Percentiles rank a stretch among this genome's conserved stretches.
phyloP scores from a whole-genome alignment of 2,113 vertebrate species.

The Cephalopterus ornatus region DNA sequence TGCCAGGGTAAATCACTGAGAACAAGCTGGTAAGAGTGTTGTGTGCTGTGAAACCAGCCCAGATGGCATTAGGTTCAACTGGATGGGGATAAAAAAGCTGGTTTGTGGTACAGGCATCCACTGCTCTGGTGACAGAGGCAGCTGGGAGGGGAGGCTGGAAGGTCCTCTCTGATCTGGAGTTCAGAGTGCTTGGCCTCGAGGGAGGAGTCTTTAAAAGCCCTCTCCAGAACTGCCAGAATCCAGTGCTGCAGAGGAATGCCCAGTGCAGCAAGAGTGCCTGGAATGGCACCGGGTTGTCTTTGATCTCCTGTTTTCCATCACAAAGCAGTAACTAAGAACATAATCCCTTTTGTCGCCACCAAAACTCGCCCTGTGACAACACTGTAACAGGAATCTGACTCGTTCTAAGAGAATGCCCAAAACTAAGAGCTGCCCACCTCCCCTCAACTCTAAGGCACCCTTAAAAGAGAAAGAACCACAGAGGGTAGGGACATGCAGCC shows the following conservation, averaged over 20 bases:
- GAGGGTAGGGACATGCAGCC: background rate
- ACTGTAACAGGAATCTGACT: background rate
- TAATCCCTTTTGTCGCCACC: background rate
- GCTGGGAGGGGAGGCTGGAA: background rate
- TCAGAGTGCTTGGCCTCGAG: background rate
- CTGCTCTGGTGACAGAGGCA: background rate
- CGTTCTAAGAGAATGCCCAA: background rate
- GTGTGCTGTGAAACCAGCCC: background rate
- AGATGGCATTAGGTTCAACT: background rate
- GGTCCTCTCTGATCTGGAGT: background rate
- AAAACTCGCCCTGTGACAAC: background rate
- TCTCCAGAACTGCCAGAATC: background rate
- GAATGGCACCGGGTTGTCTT: background rate
- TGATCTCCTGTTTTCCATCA: background rate
- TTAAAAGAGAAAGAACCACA: background rate
- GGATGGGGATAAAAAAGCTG: background rate
- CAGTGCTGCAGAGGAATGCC: background rate
- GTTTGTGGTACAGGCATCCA: background rate
- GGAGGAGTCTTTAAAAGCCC: background rate
- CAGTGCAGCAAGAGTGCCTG: background rate
- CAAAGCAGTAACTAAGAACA: background rate
- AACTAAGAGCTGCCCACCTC: background rate
- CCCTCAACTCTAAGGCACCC: conserved; percentile 45
- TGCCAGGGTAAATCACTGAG: background rate
- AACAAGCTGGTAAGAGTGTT: background rate